Base-by-base conservation (phyloP, 1,140 invertebrate genomes). In the Drosophila ercepeae region DNA sequence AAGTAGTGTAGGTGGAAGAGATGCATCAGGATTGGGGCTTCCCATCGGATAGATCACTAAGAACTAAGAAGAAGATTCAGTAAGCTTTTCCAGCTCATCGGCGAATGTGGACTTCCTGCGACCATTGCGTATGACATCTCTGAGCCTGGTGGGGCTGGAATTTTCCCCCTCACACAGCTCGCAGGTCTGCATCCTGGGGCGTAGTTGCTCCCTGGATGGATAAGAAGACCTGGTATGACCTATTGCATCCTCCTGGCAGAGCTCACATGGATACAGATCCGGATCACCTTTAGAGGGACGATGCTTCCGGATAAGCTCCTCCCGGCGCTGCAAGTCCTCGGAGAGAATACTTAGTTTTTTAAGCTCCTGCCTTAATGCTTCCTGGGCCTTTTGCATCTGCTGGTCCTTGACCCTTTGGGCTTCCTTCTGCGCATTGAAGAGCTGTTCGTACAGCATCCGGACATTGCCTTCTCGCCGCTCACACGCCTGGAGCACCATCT, bases 391-490 rank as follows among this genome's bases (percentile, higher is more conserved):
- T 0, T 32, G 46, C 4, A 67, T 27, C 3, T 48, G 23, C 13
- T 51, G 13, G 3, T 50, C 34, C 8, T 73, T 84, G 18, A 32
- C 13, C 8, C 11, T 8, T 3, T 55, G 39, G 14, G 16, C 48
- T 27, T 67, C 51, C 9, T 79, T 63, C 9, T 69, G 64, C 21
- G n/a, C 14, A 13, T 69, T 32, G 3, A 73, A 51, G 11, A 86
- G 25, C 7, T 72, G 44, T 13, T 76, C 57, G 23, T 81, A 81
- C 5, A 86, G 25, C 0, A 67, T 70, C 16, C 60, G 59, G 6
- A 79, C 25, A n/a, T 79, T 79, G 23, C 60, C 59, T 16, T 74
- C 64, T 0, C 60, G 57, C 0, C 73, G 51, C 16, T 79, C 64
- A 7, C 59, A 63, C 4, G 59, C 55, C 21, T 67, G 55, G 6